Evolutionary conservation across 2,888 invertebrate genomes (phyloP), one percentile per base, ranked within the genome.

Genomic region (Andrena hattorfiana): DNA sequence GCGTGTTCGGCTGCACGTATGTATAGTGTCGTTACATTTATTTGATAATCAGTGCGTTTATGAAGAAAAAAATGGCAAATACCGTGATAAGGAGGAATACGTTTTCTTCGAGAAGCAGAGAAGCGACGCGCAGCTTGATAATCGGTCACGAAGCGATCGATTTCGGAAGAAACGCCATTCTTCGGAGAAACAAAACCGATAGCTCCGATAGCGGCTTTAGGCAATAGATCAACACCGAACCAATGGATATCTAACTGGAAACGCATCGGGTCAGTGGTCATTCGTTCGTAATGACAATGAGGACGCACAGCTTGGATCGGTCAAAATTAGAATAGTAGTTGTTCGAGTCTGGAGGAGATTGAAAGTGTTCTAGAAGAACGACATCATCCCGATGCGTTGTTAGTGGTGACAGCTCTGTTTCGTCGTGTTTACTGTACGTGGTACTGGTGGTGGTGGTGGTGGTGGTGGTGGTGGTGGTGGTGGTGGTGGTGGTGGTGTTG

Each of bases 221-320:
- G 20, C 56, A 77, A 23, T 77, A 77, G 26, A 60, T 42, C 13
- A 20, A 54, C 42, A 54, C 7, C 10, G 20, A 30, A 8, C 62
- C 20, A 54, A 74, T 67, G 59, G 67, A 68, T 78, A 67, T 42
- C 23, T 79, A 62, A 56, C 26, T n/a, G 16, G 23, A 49, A 72
- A 67, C 16, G 32, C 32, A 26, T 60, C 32, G 59, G 28, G n/a
- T 30, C 30, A 66, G 79, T 75, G 71, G 13, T 70, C 59, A 23
- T 66, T 51, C 48, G 59, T 28, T 26, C 28, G 35, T 67, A 28
- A 54, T 60, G 68, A 71, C 71, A 75, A 78, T 71, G 84, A 83
- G 83, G 83, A 78, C 83, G 78, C 74, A 71, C 71, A 26, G 56
- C 32, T 74, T 54, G 35, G 71, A 78, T 83, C 84, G 84, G 83